phyloP scores from a whole-genome alignment of 2,888 invertebrate genomes.

The Leptopilina drosophilae region DNA sequence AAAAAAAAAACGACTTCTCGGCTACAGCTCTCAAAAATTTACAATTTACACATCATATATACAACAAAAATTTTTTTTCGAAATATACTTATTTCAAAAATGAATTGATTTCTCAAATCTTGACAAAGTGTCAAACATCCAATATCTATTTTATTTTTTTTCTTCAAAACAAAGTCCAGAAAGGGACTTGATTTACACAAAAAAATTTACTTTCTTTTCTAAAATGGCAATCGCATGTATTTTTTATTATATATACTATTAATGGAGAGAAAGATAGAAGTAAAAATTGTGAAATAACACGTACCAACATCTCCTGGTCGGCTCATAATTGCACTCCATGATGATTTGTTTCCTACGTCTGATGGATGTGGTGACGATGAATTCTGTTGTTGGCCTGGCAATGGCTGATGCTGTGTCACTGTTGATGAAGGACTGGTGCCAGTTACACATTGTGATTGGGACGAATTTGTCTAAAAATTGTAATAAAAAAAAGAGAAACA shows the following conservation, averaged over 20 bases:
- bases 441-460: conserved; percentile 72
- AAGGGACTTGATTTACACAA: no score
- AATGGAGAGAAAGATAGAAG: no score
- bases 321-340: conserved; percentile 77
- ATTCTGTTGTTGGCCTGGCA: conserved; percentile 72
- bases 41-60: neutral
- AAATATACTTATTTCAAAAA: neutral
- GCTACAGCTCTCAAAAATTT: neutral
- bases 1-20: conserved; percentile 3
- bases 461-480: conserved; percentile 69
- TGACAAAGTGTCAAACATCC: no score
- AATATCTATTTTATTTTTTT: no score
- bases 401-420: conserved; percentile 69
- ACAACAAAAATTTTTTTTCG: no score
- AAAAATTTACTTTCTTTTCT: no score
- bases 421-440: conserved; percentile 67
- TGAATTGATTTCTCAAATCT: neutral
- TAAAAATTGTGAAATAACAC: conserved; percentile 38
- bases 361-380: conserved; percentile 70
- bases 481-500: neutral
- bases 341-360: conserved; percentile 73
- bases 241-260: no score
- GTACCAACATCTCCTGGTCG: conserved; percentile 75
- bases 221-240: no score
- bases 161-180: no score